Evolutionary conservation across 2,888 invertebrate species (phyloP).

Genomic region (Pyrochroa serraticornis): DNA sequence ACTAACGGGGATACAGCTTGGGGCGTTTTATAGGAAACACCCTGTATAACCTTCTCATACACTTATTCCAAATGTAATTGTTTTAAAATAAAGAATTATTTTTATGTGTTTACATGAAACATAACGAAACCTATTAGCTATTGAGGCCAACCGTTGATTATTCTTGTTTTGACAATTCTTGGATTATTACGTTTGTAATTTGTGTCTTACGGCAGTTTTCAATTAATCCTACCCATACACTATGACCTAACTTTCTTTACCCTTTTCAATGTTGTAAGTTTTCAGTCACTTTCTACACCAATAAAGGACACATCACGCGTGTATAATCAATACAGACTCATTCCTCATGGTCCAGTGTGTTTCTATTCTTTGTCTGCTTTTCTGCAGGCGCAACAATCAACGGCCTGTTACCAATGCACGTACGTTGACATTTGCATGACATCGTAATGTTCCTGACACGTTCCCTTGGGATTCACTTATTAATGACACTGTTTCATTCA

Average conservation of each 20-base stretch:
- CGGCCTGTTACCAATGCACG: constrained; percentile 31
- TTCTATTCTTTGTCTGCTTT: constrained; percentile 39
- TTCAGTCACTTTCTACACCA: constrained; percentile 26
- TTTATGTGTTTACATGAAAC: too few relatives aligned
- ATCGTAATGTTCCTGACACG: constrained; percentile 14
- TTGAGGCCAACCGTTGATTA: too few relatives aligned
- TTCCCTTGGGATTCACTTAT: constrained; percentile 14
- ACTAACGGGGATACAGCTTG: too few relatives aligned
- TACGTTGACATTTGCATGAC: constrained; percentile 32
- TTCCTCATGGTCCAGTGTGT: constrained; percentile 43
- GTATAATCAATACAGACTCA: constrained; percentile 42
- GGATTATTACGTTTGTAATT: too few relatives aligned
- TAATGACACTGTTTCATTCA: background rate
- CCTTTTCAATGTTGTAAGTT: background rate
- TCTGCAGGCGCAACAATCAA: constrained; percentile 36
- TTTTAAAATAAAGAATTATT: too few relatives aligned
- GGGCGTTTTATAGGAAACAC: too few relatives aligned
- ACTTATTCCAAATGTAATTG: too few relatives aligned
- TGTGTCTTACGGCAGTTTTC: too few relatives aligned
- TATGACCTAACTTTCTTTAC: constrained; percentile 19
- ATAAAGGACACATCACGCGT: constrained; percentile 38
- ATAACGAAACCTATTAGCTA: too few relatives aligned
- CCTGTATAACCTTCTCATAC: too few relatives aligned
- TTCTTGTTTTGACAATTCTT: too few relatives aligned
- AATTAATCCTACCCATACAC: background rate